Evolutionary conservation across 64 coral and sea anemone genomes (phyloP), one percentile per base, ranked within the genome.

Genomic region (Catalaphyllia jardinei): DNA sequence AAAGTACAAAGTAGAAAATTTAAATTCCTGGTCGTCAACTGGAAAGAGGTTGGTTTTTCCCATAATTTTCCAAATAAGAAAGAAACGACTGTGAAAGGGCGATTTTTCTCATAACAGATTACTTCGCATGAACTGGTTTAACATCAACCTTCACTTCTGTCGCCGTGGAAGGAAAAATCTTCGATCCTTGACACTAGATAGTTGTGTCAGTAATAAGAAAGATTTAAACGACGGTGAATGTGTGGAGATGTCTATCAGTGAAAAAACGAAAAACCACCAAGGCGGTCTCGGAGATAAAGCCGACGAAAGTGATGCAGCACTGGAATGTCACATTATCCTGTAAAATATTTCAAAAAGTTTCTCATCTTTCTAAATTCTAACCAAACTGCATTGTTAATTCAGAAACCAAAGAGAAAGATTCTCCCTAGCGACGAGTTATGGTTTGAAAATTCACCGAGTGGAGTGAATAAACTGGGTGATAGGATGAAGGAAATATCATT

Each of bases 81-180:
- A n/a, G n/a, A n/a, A n/a, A n/a, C n/a, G n/a, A n/a, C n/a, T n/a
- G n/a, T n/a, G n/a, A n/a, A n/a, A n/a, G n/a, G n/a, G n/a, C n/a
- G n/a, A n/a, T n/a, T n/a, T n/a, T n/a, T n/a, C n/a, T n/a, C n/a
- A n/a, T n/a, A n/a, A n/a, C n/a, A 35, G 33, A 0, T 24, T 14
- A 67, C 8, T 42, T 22, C 2, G 35, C 5, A 15, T 31, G 18
- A 31, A 35, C n/a, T 83, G 28, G 81, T 92, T 92, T 29, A 86
- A 92, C 67, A 78, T 87, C 24, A 92, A 46, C 39, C 25, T 92
- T 46, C 64, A 49, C 72, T 86, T 92, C 72, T 92, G 81, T 62
- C 9, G 69, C 15, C 4, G 50, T 10, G 78, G 89, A 73, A 71
- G 89, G 72, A 52, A 91, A 91, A 84, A 91, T 72, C 69, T 31